Evolutionary conservation across 1,140 invertebrate genomes (phyloP).

Genomic region (Drosophila repleta): DNA sequence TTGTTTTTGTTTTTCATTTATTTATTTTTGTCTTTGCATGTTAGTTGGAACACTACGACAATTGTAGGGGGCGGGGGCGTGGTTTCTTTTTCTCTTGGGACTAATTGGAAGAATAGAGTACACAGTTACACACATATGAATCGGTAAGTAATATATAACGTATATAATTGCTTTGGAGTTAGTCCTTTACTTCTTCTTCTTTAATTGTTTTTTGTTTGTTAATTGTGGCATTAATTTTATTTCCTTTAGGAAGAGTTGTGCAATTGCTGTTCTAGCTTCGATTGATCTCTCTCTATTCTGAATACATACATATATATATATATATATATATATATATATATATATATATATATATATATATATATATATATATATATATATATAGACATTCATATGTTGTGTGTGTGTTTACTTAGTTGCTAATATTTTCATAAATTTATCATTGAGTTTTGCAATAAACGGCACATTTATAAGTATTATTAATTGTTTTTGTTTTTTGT

Average conservation of each 20-base stretch:
- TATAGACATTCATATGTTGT: constrained; percentile 68
- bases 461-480: constrained; percentile 79
- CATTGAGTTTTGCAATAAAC: constrained; percentile 63
- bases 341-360: constrained; percentile 61
- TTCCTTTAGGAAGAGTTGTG: constrained; percentile 80
- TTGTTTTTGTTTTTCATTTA: constrained; percentile 22
- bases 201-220: constrained; percentile 26
- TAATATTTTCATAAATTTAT: constrained; percentile 13
- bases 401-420: constrained; percentile 35
- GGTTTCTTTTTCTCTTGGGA: constrained; percentile 14
- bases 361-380: constrained; percentile 63
- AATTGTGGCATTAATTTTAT: constrained; percentile 72
- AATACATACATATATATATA: constrained; percentile 14
- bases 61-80: constrained; percentile 22
- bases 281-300: constrained; percentile 31
- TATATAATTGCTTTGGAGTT: constrained; percentile 75
- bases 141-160: constrained; percentile 24
- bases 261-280: constrained; percentile 68
- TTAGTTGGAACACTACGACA: constrained; percentile 64
- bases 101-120: constrained; percentile 75
- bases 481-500: constrained; percentile 44
- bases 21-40: constrained; percentile 12
- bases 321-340: constrained; percentile 44
- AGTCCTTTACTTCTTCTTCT: constrained; percentile 47
- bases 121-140: constrained; percentile 49